Percentiles rank a stretch among this genome's conserved stretches.
Evolutionary conservation across 2,113 vertebrate genomes (phyloP).

Genomic region (Bambusicola thoracicus): DNA sequence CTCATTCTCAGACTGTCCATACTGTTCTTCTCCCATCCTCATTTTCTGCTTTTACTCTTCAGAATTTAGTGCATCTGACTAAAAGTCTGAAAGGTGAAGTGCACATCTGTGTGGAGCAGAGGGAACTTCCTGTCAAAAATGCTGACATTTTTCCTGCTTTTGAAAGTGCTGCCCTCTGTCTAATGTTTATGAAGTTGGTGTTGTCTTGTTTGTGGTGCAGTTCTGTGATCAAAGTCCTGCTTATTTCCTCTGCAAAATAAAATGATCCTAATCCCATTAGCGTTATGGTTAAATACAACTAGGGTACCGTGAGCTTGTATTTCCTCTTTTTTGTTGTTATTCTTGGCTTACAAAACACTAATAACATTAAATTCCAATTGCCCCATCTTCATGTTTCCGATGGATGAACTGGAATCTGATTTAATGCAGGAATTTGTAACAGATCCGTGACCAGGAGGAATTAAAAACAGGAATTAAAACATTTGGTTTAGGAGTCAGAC

Average conservation of each 20-base stretch:
- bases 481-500: neutral
- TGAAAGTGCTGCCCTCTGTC: neutral
- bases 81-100: neutral
- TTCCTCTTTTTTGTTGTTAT: neutral
- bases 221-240: neutral
- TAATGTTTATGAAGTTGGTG: neutral
- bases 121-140: neutral
- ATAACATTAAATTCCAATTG: constrained; percentile 10
- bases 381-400: neutral
- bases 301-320: neutral
- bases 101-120: neutral
- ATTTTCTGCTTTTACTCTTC: neutral
- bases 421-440: neutral
- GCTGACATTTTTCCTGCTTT: neutral
- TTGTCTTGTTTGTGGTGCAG: neutral
- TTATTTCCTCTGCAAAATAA: neutral
- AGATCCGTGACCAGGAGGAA: neutral
- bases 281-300: neutral
- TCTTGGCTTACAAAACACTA: neutral
- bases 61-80: neutral
- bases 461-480: neutral
- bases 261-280: constrained; percentile 25
- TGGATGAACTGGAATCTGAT: constrained; percentile 23
- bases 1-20: neutral
- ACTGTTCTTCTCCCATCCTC: neutral